phyloP scores from a whole-genome alignment of 2,888 invertebrate species.

The Hydroisotoma schaefferi region DNA sequence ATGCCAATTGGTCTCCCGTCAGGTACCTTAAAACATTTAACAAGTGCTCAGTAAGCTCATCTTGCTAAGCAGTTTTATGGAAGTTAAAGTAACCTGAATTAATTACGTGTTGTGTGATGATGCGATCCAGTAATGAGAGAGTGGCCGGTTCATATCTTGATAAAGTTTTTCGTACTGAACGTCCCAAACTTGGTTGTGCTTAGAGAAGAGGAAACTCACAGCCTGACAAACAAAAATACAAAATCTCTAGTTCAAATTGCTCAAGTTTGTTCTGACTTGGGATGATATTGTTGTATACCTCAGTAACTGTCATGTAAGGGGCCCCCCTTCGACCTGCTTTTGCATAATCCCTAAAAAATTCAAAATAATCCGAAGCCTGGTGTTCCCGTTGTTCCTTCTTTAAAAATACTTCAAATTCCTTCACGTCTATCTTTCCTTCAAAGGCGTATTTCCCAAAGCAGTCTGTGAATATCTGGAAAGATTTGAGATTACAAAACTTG shows the following conservation, averaged over 20 bases:
- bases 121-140: conserved; percentile 58
- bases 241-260: background rate
- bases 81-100: background rate
- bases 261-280: background rate
- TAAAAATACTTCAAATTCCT: conserved; percentile 34
- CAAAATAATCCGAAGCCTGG: background rate
- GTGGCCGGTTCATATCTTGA: conserved; percentile 35
- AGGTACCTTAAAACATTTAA: conserved; percentile 63
- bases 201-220: conserved; percentile 34
- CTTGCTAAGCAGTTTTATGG: background rate
- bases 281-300: conserved; percentile 20
- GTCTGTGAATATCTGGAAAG: conserved; percentile 35
- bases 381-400: conserved; percentile 21
- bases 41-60: background rate
- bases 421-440: conserved; percentile 21
- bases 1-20: conserved; percentile 95
- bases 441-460: conserved; percentile 35
- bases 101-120: conserved; percentile 90
- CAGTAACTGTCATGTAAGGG: conserved; percentile 28
- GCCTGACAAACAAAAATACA: conserved; percentile 16
- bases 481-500: background rate
- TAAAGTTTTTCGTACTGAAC: conserved; percentile 14
- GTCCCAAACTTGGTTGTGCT: conserved; percentile 37
- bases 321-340: conserved; percentile 21
- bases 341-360: conserved; percentile 32